phyloP scores from a whole-genome alignment of 1,140 invertebrate genomes.

The Capitella teleta region DNA sequence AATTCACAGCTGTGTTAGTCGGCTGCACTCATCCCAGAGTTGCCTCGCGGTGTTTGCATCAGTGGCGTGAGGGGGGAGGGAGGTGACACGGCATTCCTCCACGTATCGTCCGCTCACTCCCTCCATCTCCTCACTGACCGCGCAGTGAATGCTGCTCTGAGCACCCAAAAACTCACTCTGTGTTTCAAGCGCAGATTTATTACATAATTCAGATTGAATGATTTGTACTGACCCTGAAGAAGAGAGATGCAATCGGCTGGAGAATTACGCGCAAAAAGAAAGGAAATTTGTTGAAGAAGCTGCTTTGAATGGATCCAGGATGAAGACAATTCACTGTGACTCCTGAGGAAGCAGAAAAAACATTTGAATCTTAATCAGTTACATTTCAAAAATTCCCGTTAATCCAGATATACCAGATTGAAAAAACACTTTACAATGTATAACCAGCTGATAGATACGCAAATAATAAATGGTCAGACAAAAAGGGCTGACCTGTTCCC shows the following conservation, averaged over 20 bases:
- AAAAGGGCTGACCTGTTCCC: constrained; percentile 6
- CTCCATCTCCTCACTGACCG: constrained; percentile 53
- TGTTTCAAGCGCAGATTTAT: too few species aligned
- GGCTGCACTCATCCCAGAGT: background rate
- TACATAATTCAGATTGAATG: too few species aligned
- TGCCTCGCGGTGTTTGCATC: constrained; percentile 47
- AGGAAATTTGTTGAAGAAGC: constrained; percentile 12
- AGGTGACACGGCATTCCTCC: background rate
- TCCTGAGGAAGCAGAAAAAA: background rate
- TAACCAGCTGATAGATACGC: too few species aligned
- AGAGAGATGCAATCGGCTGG: constrained; percentile 2
- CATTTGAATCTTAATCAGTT: too few species aligned
- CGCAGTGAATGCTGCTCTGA: constrained; percentile 29
- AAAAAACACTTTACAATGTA: too few species aligned
- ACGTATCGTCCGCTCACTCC: constrained; percentile 49
- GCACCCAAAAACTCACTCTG: constrained; percentile 22
- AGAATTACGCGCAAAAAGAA: constrained; percentile 6
- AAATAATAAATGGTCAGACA: background rate
- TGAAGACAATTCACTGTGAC: constrained; percentile 17
- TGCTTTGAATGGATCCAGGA: constrained; percentile 25
- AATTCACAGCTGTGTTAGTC: background rate
- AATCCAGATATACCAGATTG: too few species aligned
- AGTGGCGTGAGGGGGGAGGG: constrained; percentile 21
- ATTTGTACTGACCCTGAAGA: background rate
- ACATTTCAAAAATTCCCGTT: too few species aligned